phyloP scores from a whole-genome alignment of 2,113 vertebrate species.

The Cynopterus brachyotis region DNA sequence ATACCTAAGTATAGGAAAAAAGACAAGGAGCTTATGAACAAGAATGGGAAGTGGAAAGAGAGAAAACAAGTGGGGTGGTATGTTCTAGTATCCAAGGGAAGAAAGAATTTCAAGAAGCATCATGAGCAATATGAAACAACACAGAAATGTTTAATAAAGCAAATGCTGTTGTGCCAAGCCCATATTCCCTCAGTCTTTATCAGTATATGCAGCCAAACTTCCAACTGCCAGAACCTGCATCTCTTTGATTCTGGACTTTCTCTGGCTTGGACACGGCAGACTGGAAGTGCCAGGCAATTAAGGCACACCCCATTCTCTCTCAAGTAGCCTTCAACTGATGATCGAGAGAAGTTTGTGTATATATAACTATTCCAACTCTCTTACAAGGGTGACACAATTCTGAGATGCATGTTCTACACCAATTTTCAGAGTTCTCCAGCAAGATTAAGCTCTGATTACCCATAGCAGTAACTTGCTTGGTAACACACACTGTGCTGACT shows the following conservation, averaged over 20 bases:
- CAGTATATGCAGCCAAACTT: neutral
- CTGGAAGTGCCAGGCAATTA: neutral
- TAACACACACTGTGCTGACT: neutral
- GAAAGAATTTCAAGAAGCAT: neutral
- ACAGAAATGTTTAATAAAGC: neutral
- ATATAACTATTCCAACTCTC: neutral
- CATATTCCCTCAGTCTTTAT: neutral
- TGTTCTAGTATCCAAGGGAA: neutral
- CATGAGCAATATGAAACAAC: neutral
- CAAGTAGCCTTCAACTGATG: neutral
- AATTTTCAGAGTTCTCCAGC: neutral
- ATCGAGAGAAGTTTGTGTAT: neutral
- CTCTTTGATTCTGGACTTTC: neutral
- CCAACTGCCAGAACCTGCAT: neutral
- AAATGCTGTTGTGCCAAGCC: neutral
- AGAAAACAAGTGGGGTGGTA: neutral
- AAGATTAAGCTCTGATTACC: neutral
- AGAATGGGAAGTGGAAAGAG: neutral
- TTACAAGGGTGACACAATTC: neutral
- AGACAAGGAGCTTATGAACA: neutral
- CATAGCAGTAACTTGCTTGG: neutral
- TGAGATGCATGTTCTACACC: neutral
- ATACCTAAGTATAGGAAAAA: neutral
- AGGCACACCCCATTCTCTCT: neutral
- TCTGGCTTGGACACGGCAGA: neutral